phyloP scores from a whole-genome alignment of 2,888 invertebrate genomes.

The Zhuqinia jingwanae region DNA sequence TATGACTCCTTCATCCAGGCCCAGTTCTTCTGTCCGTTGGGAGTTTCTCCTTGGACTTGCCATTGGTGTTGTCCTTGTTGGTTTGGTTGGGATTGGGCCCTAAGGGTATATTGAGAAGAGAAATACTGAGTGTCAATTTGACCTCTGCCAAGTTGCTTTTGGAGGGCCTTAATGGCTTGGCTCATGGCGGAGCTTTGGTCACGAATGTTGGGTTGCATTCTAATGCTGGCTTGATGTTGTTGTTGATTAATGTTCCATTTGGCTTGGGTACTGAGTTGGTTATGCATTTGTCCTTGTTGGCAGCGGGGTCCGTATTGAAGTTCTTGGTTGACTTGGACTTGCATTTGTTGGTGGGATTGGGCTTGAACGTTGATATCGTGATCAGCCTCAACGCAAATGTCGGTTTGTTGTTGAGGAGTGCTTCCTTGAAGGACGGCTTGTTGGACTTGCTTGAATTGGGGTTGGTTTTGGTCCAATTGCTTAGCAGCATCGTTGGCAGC shows the following conservation, averaged over 20 bases:
- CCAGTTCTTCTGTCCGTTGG: constrained; percentile 28
- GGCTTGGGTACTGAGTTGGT: constrained; percentile 45
- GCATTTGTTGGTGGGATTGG: neutral
- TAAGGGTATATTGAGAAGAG: constrained; percentile 36
- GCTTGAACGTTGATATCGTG: constrained; percentile 15
- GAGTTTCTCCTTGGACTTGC: constrained; percentile 47
- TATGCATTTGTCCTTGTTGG: constrained; percentile 51
- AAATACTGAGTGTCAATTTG: constrained; percentile 46
- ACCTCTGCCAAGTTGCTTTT: constrained; percentile 43
- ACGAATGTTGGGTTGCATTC: constrained; percentile 47
- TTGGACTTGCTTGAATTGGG: constrained; percentile 36
- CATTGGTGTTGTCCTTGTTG: constrained; percentile 49
- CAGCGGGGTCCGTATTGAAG: constrained; percentile 54
- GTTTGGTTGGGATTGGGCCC: constrained; percentile 21
- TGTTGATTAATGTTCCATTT: constrained; percentile 30
- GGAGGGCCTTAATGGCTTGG: constrained; percentile 39
- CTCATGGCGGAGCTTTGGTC: constrained; percentile 26
- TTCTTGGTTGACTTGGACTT: constrained; percentile 21
- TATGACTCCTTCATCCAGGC: constrained; percentile 39
- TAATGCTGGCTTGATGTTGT: constrained; percentile 23
- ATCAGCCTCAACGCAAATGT: constrained; percentile 46
- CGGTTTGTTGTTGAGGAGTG: constrained; percentile 52
- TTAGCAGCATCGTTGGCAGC: constrained; percentile 61
- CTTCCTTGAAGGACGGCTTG: constrained; percentile 51
- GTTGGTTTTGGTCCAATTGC: constrained; percentile 12